Conservation (phyloP, 1,140 invertebrate genomes). For the Parasteatoda tepidariorum region DNA sequence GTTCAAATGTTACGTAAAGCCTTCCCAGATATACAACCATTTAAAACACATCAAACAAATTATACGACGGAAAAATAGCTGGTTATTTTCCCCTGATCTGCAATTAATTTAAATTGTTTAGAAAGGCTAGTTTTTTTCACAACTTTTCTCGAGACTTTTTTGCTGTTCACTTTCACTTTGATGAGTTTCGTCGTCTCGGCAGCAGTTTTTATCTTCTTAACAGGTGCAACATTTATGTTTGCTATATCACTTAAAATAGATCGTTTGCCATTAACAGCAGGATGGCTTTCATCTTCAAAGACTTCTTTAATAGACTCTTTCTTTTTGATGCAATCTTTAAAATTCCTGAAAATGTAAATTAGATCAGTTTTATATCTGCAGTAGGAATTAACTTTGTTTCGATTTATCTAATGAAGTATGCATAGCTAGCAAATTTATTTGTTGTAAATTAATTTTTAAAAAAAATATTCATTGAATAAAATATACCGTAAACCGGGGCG, state of each 20-base stretch:
- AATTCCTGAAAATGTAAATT: slow-evolving; percentile 15
- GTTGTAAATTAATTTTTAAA: too few relatives aligned
- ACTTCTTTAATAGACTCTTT: not conserved
- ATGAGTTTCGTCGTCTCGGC: not conserved
- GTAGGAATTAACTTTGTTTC: too few relatives aligned
- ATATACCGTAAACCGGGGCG: too few relatives aligned
- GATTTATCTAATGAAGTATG: too few relatives aligned
- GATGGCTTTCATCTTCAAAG: not conserved
- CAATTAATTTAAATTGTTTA: slow-evolving; percentile 29
- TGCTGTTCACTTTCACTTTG: not conserved
- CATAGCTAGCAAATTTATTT: too few relatives aligned
- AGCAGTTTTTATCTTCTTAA: not conserved
- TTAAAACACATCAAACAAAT: too few relatives aligned
- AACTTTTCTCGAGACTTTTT: not conserved
- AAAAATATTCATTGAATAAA: too few relatives aligned
- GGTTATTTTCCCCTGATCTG: slow-evolving; percentile 42
- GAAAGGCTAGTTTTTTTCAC: not conserved
- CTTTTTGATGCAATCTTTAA: not conserved
- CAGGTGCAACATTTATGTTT: slow-evolving; percentile 2
- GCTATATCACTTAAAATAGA: slow-evolving; percentile 40
- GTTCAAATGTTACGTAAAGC: too few relatives aligned
- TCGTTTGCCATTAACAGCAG: slow-evolving; percentile 6
- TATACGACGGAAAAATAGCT: too few relatives aligned
- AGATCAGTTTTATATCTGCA: too few relatives aligned
- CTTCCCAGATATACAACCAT: too few relatives aligned